phyloP scores from a whole-genome alignment of 2,888 invertebrate species.

The Eretmocerus hayati region DNA sequence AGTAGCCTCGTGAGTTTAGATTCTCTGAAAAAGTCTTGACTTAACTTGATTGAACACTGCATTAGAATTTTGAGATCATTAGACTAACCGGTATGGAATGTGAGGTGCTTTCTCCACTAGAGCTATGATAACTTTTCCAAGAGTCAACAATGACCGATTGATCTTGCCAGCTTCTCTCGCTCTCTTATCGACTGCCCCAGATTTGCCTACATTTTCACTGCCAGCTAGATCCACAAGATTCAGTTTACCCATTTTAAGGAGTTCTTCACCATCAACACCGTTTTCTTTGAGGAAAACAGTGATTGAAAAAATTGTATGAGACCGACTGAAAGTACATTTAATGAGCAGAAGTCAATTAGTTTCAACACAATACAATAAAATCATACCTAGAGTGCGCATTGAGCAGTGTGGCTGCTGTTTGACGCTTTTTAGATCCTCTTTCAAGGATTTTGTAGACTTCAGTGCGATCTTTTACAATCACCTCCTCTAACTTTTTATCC shows the following conservation, averaged over 20 bases:
- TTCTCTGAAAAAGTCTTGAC: conserved; percentile 57
- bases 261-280: conserved; percentile 80
- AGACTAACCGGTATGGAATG: conserved; percentile 79
- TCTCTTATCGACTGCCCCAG: conserved; percentile 84
- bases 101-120: conserved; percentile 88
- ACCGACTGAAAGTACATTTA: conserved; percentile 77
- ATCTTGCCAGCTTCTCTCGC: conserved; percentile 95
- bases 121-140: conserved; percentile 92
- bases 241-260: conserved; percentile 92
- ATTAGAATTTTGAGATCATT: not conserved
- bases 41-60: not conserved
- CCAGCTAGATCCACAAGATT: conserved; percentile 97
- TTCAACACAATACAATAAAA: not conserved
- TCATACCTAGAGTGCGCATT: conserved; percentile 81
- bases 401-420: conserved; percentile 89
- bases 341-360: too few species aligned
- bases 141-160: conserved; percentile 88
- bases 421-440: conserved; percentile 77
- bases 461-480: conserved; percentile 78
- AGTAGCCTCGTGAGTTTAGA: conserved; percentile 92
- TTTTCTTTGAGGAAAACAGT: conserved; percentile 89
- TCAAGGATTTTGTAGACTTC: conserved; percentile 85
- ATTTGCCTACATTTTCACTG: conserved; percentile 93
- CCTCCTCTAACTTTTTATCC: conserved; percentile 85
- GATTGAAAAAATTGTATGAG: conserved; percentile 93